A percentile compares a stretch with the other conserved stretches of the same genome.
phyloP scores from a whole-genome alignment of 2,888 invertebrate species.

The Cryptophagus acutangulus region DNA sequence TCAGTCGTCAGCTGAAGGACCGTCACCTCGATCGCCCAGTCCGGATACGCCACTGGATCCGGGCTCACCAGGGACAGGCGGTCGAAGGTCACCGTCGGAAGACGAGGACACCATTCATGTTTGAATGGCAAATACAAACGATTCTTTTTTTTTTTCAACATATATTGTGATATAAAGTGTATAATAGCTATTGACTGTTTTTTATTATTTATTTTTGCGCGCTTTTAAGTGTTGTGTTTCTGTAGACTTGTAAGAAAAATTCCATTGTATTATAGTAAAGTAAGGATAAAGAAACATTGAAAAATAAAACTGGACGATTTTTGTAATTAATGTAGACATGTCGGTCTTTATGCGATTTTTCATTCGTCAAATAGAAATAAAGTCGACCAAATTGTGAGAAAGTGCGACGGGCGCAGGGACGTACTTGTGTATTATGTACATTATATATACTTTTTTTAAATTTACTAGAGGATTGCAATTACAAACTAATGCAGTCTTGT shows the following conservation, averaged over 20 bases:
- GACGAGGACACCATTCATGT: conserved; percentile 63
- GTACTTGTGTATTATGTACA: conserved; percentile 1
- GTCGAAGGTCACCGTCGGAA: conserved; percentile 49
- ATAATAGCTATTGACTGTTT: conserved; percentile 39
- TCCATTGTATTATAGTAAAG: too few species aligned
- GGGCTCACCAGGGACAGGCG: conserved; percentile 54
- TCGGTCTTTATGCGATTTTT: conserved; percentile 26
- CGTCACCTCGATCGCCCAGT: conserved; percentile 48
- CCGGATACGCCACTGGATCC: conserved; percentile 58
- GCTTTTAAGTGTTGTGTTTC: conserved; percentile 43
- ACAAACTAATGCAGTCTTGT: not conserved
- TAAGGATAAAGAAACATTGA: not conserved
- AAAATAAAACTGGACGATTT: conserved; percentile 26
- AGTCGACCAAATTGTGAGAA: conserved; percentile 2
- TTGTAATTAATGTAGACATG: conserved; percentile 28
- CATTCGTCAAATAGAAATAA: too few species aligned
- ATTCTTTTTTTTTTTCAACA: conserved; percentile 20
- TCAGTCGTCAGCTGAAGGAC: conserved; percentile 53
- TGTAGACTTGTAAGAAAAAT: not conserved
- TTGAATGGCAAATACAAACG: conserved; percentile 34
- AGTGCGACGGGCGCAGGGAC: not conserved
- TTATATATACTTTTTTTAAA: conserved; percentile 2
- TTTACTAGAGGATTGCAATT: not conserved
- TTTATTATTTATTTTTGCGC: conserved; percentile 44
- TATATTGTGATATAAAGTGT: conserved; percentile 44